Percentiles rank a stretch among this genome's conserved stretches.
Conservation (phyloP, 2,888 invertebrate species). For the Apamea crenata region DNA sequence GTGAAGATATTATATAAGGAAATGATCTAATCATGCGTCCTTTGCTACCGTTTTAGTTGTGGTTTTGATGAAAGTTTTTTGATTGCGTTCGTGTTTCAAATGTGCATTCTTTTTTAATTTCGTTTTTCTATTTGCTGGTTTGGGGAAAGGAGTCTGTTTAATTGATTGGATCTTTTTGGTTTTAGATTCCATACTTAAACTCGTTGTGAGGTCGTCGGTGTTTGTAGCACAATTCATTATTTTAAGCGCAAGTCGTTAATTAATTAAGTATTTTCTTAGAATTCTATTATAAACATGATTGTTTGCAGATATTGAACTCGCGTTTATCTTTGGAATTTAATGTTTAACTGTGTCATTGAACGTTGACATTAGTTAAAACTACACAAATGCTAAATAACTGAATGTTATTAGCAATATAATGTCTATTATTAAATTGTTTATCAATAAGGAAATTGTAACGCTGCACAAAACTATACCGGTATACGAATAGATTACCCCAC, state of each 20-base stretch:
- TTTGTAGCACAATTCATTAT: neutral
- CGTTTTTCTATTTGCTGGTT: neutral
- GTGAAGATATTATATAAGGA: constrained; percentile 72
- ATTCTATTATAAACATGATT: neutral
- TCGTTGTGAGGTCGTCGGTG: neutral
- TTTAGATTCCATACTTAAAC: neutral
- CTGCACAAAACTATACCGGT: constrained; percentile 54
- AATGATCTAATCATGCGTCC: constrained; percentile 64
- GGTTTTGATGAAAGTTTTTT: constrained; percentile 25
- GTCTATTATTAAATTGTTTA: constrained; percentile 51
- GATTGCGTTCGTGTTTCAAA: constrained; percentile 27
- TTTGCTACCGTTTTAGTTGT: constrained; percentile 34
- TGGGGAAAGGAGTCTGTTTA: neutral
- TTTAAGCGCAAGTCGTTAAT: constrained; percentile 26
- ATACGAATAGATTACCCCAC: constrained; percentile 60
- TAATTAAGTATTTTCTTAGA: constrained; percentile 23
- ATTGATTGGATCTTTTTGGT: constrained; percentile 1
- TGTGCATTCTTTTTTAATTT: neutral
- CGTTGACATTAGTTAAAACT: constrained; percentile 23
- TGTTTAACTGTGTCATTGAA: constrained; percentile 45
- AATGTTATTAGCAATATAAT: constrained; percentile 6
- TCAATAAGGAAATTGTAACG: constrained; percentile 62
- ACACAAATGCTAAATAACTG: constrained; percentile 9
- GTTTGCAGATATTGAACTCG: constrained; percentile 22
- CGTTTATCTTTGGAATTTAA: constrained; percentile 28